Evolutionary conservation across 2,797 vertebrate species (phyloP).

Genomic region (Intellagama lesueurii): DNA sequence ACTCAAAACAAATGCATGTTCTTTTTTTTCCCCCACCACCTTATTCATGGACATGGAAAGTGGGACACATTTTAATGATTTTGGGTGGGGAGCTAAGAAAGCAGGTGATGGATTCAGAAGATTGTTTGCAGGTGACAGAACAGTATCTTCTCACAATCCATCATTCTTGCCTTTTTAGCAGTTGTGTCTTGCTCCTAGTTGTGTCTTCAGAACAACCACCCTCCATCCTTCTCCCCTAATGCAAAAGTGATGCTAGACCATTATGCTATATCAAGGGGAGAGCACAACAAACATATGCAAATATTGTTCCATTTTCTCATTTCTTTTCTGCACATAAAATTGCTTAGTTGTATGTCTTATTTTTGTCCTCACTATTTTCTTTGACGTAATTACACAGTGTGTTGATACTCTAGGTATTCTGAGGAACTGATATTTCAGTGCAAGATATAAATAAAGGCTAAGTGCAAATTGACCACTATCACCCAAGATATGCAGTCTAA

Average conservation of each 20-base stretch:
- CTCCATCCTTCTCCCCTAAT: too few species aligned
- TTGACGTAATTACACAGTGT: not conserved
- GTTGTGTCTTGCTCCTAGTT: too few species aligned
- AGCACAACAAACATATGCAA: too few species aligned
- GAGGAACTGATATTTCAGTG: not conserved
- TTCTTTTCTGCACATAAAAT: not conserved
- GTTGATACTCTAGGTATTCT: not conserved
- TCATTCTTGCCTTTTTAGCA: too few species aligned
- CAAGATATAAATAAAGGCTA: conserved; percentile 21
- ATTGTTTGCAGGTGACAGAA: not conserved
- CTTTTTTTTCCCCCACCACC: not conserved
- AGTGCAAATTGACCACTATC: not conserved
- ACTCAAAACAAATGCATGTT: not conserved
- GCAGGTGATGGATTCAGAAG: not conserved
- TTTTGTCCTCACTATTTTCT: not conserved
- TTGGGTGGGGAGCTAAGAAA: not conserved
- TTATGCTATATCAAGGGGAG: not conserved
- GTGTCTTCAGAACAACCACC: too few species aligned
- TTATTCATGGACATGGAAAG: not conserved
- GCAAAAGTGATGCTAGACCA: too few species aligned
- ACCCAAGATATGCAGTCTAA: not conserved
- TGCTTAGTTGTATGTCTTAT: not conserved
- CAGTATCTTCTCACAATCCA: too few species aligned
- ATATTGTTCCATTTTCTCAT: not conserved
- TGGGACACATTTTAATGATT: not conserved